A percentile compares a stretch with the other conserved stretches of the same genome.
Evolutionary conservation across 2,888 invertebrate genomes (phyloP).

Genomic region (Mechanitis messenoides): DNA sequence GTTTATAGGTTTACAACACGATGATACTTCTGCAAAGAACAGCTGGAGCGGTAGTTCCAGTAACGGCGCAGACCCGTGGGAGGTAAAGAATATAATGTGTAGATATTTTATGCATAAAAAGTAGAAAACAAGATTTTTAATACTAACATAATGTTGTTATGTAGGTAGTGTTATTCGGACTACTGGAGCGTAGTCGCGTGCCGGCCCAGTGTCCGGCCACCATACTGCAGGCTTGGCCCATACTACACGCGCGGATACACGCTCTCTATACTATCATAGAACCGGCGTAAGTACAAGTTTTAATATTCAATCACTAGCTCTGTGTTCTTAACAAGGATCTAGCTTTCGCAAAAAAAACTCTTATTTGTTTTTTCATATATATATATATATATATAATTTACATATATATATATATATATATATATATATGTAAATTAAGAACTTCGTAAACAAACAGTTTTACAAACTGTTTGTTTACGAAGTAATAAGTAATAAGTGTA

Average conservation of each 20-base stretch:
- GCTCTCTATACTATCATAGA: constrained; percentile 95
- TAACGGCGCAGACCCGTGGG: constrained; percentile 91
- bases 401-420: too few species aligned
- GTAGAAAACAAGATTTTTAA: neutral
- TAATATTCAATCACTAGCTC: neutral
- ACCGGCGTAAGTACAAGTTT: constrained; percentile 83
- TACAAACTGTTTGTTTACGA: rapidly evolving
- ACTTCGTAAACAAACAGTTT: too few species aligned
- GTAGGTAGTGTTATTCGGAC: constrained; percentile 87
- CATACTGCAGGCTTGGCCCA: constrained; percentile 95
- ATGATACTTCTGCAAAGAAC: constrained; percentile 72
- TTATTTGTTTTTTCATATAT: too few species aligned
- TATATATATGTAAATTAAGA: too few species aligned
- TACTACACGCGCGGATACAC: constrained; percentile 92
- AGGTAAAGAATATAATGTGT: constrained; percentile 52
- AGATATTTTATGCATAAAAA: neutral
- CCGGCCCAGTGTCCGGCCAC: constrained; percentile 90
- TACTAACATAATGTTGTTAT: constrained; percentile 3
- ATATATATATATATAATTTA: too few species aligned
- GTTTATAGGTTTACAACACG: constrained; percentile 62
- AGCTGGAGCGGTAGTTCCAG: constrained; percentile 63
- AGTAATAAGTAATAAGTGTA: too few species aligned
- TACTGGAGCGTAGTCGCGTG: constrained; percentile 89
- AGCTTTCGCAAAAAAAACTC: too few species aligned
- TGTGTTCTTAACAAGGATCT: too few species aligned